Evolutionary conservation across 2,797 vertebrate genomes (phyloP), one percentile per base, ranked within the genome.

Genomic region (Semotilus atromaculatus): DNA sequence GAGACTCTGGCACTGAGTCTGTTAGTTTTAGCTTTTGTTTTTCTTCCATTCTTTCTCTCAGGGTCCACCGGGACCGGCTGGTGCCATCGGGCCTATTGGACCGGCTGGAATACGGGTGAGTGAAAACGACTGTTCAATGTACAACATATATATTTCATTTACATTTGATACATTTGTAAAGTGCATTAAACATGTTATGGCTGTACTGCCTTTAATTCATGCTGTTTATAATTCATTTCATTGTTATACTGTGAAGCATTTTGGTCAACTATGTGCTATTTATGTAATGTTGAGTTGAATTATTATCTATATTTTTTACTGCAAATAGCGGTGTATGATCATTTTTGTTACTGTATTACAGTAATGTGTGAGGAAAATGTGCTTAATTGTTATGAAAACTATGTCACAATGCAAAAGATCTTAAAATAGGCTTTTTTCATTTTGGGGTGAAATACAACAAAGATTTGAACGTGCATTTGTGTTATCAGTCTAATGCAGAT

Each of bases 51-150:
- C 68, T 79, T 70, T 72, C 38, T 80, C 64, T 11, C 90, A 99
- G 98, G 98, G 98, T 89, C 93, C 95, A 0, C 94, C 95, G 70
- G 98, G 98, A 34, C 90, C 96, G 77, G 78, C 96, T 21, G 98
- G 98, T 62, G 88, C 95, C 19, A 88, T 90, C 14, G 98, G 98
- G 51, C 95, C 97, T 62, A 89, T 96, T 77, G 98, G 98, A 93
- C 93, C 96, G 71, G 94, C 97, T 84, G 98, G 98, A 88, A 94
- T 96, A 78, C 95, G 97, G 95, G 98, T 99, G 92, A 96, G 96
- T 89, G 80, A 62, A 36, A n/a, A n/a, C n/a, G 13, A 31, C 29
- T n/a, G 3, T 45, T 45, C 26, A 66, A 0, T 40, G 31, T 21
- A 9, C 53, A 26, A 48, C 70, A 51, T 29, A 31, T 16, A 60